Evolutionary conservation across 2,888 invertebrate genomes (phyloP).

Genomic region (Lasius platythorax): DNA sequence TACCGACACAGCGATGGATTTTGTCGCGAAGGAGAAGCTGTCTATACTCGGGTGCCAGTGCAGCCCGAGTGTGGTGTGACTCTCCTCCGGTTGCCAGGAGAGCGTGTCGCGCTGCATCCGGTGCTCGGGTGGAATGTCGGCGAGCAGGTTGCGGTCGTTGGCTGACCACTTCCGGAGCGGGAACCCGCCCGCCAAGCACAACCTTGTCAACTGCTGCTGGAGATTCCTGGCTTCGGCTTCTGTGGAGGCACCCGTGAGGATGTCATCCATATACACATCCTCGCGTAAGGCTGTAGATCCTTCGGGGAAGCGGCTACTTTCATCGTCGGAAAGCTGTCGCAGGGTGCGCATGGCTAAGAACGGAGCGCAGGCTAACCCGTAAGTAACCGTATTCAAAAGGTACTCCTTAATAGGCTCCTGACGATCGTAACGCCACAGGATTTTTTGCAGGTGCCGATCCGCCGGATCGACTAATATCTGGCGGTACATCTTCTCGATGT

Average conservation of each 20-base stretch:
- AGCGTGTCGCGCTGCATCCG: rapidly evolving
- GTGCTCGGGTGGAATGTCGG: neutral
- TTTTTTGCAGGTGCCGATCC: no score
- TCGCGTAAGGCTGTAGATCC: neutral
- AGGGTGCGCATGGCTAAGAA: neutral
- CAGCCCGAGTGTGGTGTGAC: neutral
- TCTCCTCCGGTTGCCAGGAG: rapidly evolving
- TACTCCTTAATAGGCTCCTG: no score
- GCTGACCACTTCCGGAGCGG: neutral
- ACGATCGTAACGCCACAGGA: no score
- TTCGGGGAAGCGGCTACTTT: rapidly evolving
- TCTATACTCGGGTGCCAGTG: neutral
- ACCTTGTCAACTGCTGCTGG: neutral
- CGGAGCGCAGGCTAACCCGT: no score
- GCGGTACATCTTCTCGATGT: no score
- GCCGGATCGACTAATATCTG: no score
- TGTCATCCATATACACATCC: neutral
- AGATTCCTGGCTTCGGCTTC: rapidly evolving
- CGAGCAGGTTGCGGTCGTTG: neutral
- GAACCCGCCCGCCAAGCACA: neutral
- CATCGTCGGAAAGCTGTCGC: neutral
- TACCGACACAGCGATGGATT: rapidly evolving
- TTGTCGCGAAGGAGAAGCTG: neutral
- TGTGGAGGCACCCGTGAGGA: neutral
- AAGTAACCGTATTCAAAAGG: no score